A percentile compares a stretch with the other conserved stretches of the same genome.
Evolutionary conservation across 2,888 invertebrate genomes (phyloP).

Genomic region (Pterostichus madidus): DNA sequence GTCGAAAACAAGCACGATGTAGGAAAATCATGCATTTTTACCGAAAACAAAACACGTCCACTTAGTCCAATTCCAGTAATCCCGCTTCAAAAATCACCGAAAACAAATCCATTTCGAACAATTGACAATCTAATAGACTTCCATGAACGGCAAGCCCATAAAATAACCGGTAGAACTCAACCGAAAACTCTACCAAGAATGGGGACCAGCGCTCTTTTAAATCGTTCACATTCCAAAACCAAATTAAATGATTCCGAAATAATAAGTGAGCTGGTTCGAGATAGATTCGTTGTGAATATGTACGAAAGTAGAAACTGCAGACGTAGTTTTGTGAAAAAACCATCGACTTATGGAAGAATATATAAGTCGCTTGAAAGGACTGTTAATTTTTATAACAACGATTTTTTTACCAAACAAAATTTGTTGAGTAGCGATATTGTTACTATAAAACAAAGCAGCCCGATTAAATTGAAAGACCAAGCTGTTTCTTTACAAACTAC

Average conservation of each 20-base stretch:
- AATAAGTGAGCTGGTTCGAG: constrained; percentile 68
- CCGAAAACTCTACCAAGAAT: constrained; percentile 67
- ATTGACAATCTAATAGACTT: constrained; percentile 52
- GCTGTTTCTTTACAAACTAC: constrained; percentile 26
- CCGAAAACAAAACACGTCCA: constrained; percentile 56
- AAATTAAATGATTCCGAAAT: constrained; percentile 68
- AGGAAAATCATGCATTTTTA: constrained; percentile 49
- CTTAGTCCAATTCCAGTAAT: constrained; percentile 58
- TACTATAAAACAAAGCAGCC: constrained; percentile 53
- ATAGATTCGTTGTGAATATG: constrained; percentile 68
- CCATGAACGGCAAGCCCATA: constrained; percentile 46
- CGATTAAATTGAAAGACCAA: constrained; percentile 53
- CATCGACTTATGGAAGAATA: constrained; percentile 47
- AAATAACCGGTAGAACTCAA: neutral
- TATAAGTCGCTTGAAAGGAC: constrained; percentile 56
- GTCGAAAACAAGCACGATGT: constrained; percentile 20
- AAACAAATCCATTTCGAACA: neutral
- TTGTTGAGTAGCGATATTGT: constrained; percentile 39
- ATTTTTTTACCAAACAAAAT: constrained; percentile 33
- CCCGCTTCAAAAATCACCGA: neutral
- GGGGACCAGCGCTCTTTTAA: constrained; percentile 68
- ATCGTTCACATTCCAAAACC: constrained; percentile 14
- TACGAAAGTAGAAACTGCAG: constrained; percentile 66
- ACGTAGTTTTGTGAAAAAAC: constrained; percentile 50
- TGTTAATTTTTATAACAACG: constrained; percentile 20